Base-by-base conservation (phyloP, 2,797 vertebrate species). In the Pseudomugil gertrudae region DNA sequence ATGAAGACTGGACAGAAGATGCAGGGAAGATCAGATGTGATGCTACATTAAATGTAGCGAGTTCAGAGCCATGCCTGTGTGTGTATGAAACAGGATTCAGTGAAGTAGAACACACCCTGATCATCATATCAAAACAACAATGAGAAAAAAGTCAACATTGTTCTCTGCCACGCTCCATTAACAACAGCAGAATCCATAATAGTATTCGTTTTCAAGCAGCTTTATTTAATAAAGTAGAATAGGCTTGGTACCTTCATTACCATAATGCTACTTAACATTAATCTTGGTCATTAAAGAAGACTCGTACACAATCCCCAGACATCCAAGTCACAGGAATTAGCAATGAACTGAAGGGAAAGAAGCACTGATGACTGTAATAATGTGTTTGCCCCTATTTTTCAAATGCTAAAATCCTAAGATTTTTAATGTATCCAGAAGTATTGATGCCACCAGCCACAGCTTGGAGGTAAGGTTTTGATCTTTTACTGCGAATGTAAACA, bases 191-290 rank as follows among this genome's bases (percentile, higher is more conserved):
- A 87, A 90, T 87, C 87, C 89, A 87, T 89, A 91, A 92, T 93
- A 84, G 50, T 76, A 84, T 91, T 93, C 88, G 91, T 93, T 93
- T 91, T 89, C 92, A 93, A 90, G 93, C 93, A 86, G 90, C 86
- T 93, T 94, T 94, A 92, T 93, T 95, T 92, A 95, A 94, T 95
- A 95, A 95, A 94, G 92, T 91, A 84, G 84, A 93, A 88, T 90
- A 83, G 92, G 81, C 72, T 69, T 79, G 79, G 87, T 91, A 84
- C 80, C 87, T 71, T 88, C 90, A 93, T 93, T 94, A 95, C 54
- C 87, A 92, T 90, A 92, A 89, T 93, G 84, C 84, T 92, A 82
- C 88, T 93, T 89, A 87, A 93, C 92, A 93, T 91, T 94, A 95
- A 94, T 95, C 86, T 79, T 70, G 84, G 90, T 85, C 87, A 92